These are phyloP conservation scores for Drosophila mercatorum DNA, from an alignment of 2,888 invertebrate genomes.

Conservation along the genomic window DNA sequence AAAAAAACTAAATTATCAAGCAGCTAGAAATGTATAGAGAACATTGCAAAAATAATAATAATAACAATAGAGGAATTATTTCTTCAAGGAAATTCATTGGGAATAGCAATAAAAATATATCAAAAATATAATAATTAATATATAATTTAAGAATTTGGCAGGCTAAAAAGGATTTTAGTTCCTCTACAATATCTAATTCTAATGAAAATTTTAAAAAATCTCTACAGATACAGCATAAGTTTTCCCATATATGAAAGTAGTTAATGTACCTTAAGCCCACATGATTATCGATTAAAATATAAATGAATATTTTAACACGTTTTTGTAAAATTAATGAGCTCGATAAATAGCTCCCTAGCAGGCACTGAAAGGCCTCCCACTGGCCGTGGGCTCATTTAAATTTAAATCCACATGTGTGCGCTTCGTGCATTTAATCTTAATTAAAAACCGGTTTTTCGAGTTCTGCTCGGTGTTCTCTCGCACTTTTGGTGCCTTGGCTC, in stretches of 20 bases:
- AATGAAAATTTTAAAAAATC: not conserved
- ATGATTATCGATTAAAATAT: conserved; percentile 71
- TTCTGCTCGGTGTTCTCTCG: conserved; percentile 40
- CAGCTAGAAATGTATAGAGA: not conserved
- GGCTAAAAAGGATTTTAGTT: not conserved
- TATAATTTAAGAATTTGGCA: too few species aligned
- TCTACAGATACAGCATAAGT: not conserved
- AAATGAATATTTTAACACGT: conserved; percentile 82
- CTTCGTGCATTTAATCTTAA: conserved; percentile 82
- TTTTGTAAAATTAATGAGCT: conserved; percentile 77
- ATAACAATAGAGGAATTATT: too few species aligned
- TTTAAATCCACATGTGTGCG: conserved; percentile 72
- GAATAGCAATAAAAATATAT: too few species aligned
- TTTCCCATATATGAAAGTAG: too few species aligned
- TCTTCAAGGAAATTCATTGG: too few species aligned
- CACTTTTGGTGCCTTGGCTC: conserved; percentile 42
- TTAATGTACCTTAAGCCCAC: conserved; percentile 8
- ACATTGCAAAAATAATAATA: too few species aligned
- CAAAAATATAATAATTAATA: too few species aligned
- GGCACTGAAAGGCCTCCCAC: conserved; percentile 18
- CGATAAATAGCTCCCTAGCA: conserved; percentile 43
- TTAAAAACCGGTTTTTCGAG: conserved; percentile 82
- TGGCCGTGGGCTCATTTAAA: conserved; percentile 64
- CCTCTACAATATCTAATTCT: not conserved
- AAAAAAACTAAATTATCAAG: not conserved